Evolutionary conservation across 2,113 vertebrate genomes (phyloP), one percentile per base, ranked within the genome.

Genomic region (Falco punctatus): DNA sequence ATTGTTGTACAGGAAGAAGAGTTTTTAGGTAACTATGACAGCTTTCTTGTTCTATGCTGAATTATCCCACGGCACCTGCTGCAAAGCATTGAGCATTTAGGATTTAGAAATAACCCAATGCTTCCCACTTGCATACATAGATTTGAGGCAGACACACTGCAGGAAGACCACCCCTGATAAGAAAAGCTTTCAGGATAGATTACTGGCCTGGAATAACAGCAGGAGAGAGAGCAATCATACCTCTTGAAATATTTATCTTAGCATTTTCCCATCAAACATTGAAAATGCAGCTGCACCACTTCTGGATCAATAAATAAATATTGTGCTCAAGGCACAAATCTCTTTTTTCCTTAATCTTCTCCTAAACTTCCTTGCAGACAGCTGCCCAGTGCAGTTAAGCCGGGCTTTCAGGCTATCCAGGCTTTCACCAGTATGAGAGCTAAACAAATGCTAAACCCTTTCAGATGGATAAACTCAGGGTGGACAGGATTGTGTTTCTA

Each of bases 211-310:
- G 70, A 85, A 65, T 48, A 89, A 95, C 35, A 44, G 65, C 33
- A 3, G 65, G 57, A 91, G 11, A 49, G 10, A 15, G 10, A 78
- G 54, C 22, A 83, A 61, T 89, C 57, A 46, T 87, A 81, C 11
- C 15, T 96, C 87, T 79, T 92, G 30, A 92, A 94, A 82, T 96
- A 94, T 90, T 96, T 96, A 87, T 65, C 84, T 96, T 87, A 79
- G 35, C 27, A 23, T 92, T 94, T 94, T 94, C 61, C 73, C 66
- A 85, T 72, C 32, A 89, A 91, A 84, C 44, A 26, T 6, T 61
- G 44, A 92, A 94, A 74, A 87, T 71, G 57, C 70, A 94, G 91
- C 91, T 91, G 83, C 44, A 87, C 44, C 30, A 22, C 73, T 87
- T 81, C 57, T 0, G 11, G 84, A 55, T 85, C 91, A 91, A 81